Evolutionary conservation across 1,140 invertebrate species (phyloP).

Genomic region (Cheumatopsyche charites): DNA sequence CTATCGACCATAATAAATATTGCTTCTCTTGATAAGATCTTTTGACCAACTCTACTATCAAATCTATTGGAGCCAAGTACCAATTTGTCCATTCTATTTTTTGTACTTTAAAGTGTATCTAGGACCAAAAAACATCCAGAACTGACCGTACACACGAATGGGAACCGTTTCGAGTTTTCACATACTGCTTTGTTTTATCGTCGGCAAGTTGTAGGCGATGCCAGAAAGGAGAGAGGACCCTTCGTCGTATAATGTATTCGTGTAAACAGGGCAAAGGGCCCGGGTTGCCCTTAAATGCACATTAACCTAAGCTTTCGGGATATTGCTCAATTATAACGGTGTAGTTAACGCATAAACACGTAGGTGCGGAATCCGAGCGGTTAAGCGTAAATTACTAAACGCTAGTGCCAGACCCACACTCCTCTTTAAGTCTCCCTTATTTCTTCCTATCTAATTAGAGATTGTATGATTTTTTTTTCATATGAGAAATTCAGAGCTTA

Average conservation of each 20-base stretch:
- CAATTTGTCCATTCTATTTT: too few species aligned
- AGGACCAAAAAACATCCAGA: too few species aligned
- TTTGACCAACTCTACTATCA: too few species aligned
- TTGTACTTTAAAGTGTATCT: too few species aligned
- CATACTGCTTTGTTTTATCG: slow-evolving; percentile 18
- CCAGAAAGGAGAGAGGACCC: neutral
- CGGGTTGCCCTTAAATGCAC: slow-evolving; percentile 39
- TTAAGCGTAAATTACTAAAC: slow-evolving; percentile 40
- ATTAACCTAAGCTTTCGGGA: slow-evolving; percentile 44
- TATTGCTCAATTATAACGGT: slow-evolving; percentile 46
- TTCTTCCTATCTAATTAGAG: slow-evolving; percentile 41
- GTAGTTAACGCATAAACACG: slow-evolving; percentile 46
- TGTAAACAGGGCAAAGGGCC: slow-evolving; percentile 20
- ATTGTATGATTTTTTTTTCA: neutral
- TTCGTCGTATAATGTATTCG: slow-evolving; percentile 34
- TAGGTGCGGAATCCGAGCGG: slow-evolving; percentile 42
- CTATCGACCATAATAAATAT: too few species aligned
- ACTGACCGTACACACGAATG: neutral
- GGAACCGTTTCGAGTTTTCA: slow-evolving; percentile 22
- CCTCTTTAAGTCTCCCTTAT: neutral
- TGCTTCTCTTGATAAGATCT: too few species aligned
- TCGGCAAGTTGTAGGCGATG: too few species aligned
- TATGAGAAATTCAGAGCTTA: too few species aligned
- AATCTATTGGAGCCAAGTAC: too few species aligned
- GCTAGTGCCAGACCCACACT: neutral